Conservation (phyloP, 2,888 invertebrate species). For the Agrilus cyanescens region DNA sequence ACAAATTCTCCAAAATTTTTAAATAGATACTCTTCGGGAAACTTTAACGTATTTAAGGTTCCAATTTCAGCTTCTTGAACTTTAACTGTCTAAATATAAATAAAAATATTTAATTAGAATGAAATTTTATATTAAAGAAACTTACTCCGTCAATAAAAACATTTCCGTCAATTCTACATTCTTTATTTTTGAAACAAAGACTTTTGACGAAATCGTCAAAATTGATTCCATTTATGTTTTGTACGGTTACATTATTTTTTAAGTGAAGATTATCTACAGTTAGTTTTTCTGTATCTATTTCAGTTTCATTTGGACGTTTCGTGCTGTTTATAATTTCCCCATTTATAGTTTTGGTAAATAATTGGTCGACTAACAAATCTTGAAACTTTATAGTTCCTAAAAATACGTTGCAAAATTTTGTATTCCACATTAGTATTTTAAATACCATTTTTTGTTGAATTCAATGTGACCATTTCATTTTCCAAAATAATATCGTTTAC, state of each 20-base stretch:
- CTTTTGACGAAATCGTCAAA: conserved; percentile 36
- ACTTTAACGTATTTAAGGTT: conserved; percentile 38
- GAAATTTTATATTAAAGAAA: conserved; percentile 10
- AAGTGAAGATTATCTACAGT: conserved; percentile 18
- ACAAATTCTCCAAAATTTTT: conserved; percentile 25
- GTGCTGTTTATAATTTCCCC: conserved; percentile 15
- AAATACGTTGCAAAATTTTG: conserved; percentile 1
- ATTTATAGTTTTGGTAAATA: conserved; percentile 10
- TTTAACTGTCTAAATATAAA: conserved; percentile 32
- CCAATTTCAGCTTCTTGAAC: conserved; percentile 29
- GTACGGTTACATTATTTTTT: conserved; percentile 27
- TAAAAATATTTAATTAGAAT: conserved; percentile 4
- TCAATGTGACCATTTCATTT: conserved; percentile 4
- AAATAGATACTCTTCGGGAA: conserved; percentile 41
- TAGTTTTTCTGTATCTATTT: background rate
- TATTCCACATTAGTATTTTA: background rate
- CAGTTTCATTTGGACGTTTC: too few relatives aligned
- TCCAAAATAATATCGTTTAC: conserved; percentile 11
- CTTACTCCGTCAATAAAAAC: conserved; percentile 40
- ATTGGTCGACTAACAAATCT: conserved; percentile 12
- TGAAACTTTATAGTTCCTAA: conserved; percentile 21
- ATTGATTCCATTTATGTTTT: conserved; percentile 36
- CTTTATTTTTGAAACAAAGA: conserved; percentile 36
- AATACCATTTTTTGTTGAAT: background rate
- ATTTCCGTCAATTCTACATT: conserved; percentile 29